Evolutionary conservation across 2,888 invertebrate genomes (phyloP).

Genomic region (Zhuqinia jingwanae): DNA sequence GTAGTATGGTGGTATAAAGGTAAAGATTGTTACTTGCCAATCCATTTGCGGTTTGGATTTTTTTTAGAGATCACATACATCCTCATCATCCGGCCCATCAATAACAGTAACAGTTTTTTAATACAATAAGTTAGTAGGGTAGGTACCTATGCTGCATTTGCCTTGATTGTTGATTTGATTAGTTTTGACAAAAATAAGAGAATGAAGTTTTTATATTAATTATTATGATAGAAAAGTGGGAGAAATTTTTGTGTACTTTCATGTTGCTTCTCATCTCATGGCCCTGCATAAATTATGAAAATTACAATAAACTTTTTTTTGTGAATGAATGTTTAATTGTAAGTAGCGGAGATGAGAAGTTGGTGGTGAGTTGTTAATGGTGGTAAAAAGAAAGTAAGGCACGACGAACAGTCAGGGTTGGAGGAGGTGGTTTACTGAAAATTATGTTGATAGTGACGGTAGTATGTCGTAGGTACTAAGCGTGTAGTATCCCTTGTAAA

Average conservation of each 20-base stretch:
- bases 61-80: too few relatives aligned
- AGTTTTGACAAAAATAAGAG: conserved; percentile 12
- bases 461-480: too few relatives aligned
- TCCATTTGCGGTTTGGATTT: too few relatives aligned
- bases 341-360: not conserved
- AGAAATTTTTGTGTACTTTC: not conserved
- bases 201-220: not conserved
- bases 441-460: conserved; percentile 7
- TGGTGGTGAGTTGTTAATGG: not conserved
- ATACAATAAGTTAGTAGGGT: too few relatives aligned
- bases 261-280: not conserved
- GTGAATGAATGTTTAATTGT: not conserved
- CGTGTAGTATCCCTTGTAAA: conserved; percentile 15
- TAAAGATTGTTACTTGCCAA: too few relatives aligned
- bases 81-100: too few relatives aligned
- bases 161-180: not conserved
- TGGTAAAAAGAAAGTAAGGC: not conserved
- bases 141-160: too few relatives aligned
- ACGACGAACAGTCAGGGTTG: not conserved
- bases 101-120: too few relatives aligned
- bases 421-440: conserved; percentile 1
- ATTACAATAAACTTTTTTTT: conserved; percentile 5
- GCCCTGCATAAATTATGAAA: conserved; percentile 7
- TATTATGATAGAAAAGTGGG: not conserved
- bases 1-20: too few relatives aligned